Percentiles rank a stretch among this genome's conserved stretches.
phyloP scores from a whole-genome alignment of 2,113 vertebrate species.

The Lontra canadensis region DNA sequence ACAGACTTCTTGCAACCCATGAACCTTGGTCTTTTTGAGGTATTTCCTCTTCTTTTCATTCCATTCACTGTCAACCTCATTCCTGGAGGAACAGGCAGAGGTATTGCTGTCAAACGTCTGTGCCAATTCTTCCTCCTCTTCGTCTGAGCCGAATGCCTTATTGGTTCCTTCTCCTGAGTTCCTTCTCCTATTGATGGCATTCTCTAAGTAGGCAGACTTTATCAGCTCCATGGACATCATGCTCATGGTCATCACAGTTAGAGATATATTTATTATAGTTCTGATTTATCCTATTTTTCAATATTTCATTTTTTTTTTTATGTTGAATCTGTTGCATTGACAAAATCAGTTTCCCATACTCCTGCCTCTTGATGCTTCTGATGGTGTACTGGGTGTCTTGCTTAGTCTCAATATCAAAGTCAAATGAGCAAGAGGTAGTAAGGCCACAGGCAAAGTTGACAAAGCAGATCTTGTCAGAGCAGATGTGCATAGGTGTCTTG shows the following conservation, averaged over 20 bases:
- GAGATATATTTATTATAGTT: constrained; percentile 89
- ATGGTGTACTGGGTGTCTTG: constrained; percentile 94
- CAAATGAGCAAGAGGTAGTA: constrained; percentile 94
- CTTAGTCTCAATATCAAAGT: constrained; percentile 96
- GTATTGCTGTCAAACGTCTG: constrained; percentile 95
- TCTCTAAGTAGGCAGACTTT: constrained; percentile 91
- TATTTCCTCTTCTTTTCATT: constrained; percentile 86
- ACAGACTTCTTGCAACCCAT: constrained; percentile 85
- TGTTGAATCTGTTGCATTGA: constrained; percentile 95
- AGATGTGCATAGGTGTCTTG: constrained; percentile 93
- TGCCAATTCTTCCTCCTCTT: constrained; percentile 93
- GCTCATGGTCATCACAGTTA: constrained; percentile 92
- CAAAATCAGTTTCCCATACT: constrained; percentile 94
- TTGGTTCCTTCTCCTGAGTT: constrained; percentile 91
- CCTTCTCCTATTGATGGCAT: constrained; percentile 88
- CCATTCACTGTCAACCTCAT: constrained; percentile 84
- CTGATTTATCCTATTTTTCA: constrained; percentile 95
- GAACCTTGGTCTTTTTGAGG: constrained; percentile 89
- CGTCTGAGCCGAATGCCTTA: constrained; percentile 94
- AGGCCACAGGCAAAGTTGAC: constrained; percentile 94
- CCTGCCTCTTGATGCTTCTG: constrained; percentile 95
- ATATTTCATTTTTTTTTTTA: constrained; percentile 96
- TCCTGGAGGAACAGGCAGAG: constrained; percentile 90
- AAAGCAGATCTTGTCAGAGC: constrained; percentile 94
- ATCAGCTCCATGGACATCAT: constrained; percentile 95